These are phyloP conservation scores for Ophioderma brevispina DNA, from an alignment of 35 echinoderm and acorn worm genomes.

Conservation along the genomic window DNA sequence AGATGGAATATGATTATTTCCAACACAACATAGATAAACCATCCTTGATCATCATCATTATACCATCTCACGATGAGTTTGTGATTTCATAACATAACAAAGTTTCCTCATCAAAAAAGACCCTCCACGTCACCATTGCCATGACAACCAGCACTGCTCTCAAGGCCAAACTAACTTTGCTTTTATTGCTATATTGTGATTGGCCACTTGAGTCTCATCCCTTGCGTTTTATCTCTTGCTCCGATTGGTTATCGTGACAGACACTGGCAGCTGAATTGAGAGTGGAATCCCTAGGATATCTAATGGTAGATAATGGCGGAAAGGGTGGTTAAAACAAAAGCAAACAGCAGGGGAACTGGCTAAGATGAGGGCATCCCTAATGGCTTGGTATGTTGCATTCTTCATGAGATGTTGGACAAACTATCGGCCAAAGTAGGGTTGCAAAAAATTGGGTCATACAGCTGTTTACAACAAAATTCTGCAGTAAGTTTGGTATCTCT, in stretches of 20 bases:
- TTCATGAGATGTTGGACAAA: no score
- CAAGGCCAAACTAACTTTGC: slow-evolving; percentile 7
- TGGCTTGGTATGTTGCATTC: no score
- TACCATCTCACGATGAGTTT: not conserved
- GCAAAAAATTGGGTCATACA: no score
- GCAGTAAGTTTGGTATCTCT: no score
- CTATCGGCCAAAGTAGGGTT: no score
- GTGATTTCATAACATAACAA: not conserved
- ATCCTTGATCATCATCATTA: no score
- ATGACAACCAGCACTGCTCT: not conserved
- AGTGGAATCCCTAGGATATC: not conserved
- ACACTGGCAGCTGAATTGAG: not conserved
- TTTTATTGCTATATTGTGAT: not conserved
- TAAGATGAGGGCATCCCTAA: no score
- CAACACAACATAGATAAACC: no score
- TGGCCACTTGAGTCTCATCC: not conserved
- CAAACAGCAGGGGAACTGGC: not conserved
- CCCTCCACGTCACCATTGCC: not conserved
- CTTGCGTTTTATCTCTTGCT: not conserved
- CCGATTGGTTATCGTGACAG: not conserved
- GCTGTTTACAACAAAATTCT: no score
- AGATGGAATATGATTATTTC: no score
- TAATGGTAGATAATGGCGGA: not conserved
- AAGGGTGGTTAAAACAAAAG: not conserved
- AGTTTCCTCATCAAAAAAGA: not conserved